Conservation (phyloP, 2,888 invertebrate genomes). For the Ormyrus rosae region DNA sequence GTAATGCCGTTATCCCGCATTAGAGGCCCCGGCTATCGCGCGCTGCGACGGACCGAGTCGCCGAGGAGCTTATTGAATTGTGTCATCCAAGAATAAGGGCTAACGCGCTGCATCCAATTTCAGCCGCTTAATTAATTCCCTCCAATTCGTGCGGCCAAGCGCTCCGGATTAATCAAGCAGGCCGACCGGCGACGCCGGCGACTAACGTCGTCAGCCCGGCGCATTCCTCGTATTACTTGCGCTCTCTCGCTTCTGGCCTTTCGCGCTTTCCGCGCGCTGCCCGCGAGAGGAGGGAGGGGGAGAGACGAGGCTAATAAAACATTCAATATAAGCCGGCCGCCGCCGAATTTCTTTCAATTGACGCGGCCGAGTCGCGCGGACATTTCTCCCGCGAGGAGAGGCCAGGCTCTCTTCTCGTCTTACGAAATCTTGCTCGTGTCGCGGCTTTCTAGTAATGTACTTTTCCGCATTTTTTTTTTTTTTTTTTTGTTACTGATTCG, state of each 20-base stretch:
- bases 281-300: not conserved
- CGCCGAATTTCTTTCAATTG: slow-evolving; percentile 53
- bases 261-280: slow-evolving; percentile 24
- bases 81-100: slow-evolving; percentile 73
- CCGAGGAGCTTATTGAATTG: slow-evolving; percentile 72
- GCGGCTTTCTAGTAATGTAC: not conserved
- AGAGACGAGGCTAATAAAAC: slow-evolving; percentile 43
- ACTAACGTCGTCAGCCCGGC: too few relatives aligned
- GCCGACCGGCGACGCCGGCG: slow-evolving; percentile 1
- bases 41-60: not conserved
- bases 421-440: too few relatives aligned
- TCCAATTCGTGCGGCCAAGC: slow-evolving; percentile 64
- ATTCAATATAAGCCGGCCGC: slow-evolving; percentile 33
- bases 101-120: slow-evolving; percentile 75
- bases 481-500: not conserved
- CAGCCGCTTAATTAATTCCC: slow-evolving; percentile 74
- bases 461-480: not conserved
- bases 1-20: slow-evolving; percentile 63
- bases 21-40: slow-evolving; percentile 55
- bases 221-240: too few relatives aligned
- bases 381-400: slow-evolving; percentile 3
- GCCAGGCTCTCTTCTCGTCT: too few relatives aligned
- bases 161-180: slow-evolving; percentile 50
- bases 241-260: not conserved
- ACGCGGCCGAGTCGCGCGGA: not conserved